These are phyloP conservation scores for Desoria tigrina DNA, from an alignment of 2,888 invertebrate species.

Conservation along the genomic window DNA sequence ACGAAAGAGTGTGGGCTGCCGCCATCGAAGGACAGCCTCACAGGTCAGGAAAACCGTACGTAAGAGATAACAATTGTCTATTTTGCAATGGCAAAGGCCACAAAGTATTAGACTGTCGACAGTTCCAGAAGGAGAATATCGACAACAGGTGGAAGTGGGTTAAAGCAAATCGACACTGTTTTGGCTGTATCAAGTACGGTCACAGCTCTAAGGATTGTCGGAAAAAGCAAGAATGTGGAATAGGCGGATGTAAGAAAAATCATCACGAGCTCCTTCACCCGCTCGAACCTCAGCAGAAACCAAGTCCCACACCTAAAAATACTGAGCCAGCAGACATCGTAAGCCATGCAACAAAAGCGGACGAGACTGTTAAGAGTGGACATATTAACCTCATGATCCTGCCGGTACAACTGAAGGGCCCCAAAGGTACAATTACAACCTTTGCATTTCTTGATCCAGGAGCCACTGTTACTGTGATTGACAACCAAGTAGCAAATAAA, in stretches of 20 bases:
- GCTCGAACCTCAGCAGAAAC: neutral
- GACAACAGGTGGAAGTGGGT: neutral
- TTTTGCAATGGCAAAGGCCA: no score
- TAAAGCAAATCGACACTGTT: neutral
- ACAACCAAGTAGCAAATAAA: slow-evolving; percentile 13
- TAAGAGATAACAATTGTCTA: no score
- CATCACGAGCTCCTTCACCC: neutral
- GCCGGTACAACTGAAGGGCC: slow-evolving; percentile 20
- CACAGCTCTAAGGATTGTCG: no score
- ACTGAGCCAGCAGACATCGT: neutral
- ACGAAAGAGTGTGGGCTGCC: no score
- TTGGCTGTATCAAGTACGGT: no score
- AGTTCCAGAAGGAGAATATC: no score
- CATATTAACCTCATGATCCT: slow-evolving; percentile 13
- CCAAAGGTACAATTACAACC: slow-evolving; percentile 5
- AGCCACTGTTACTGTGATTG: slow-evolving; percentile 19
- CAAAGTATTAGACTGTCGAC: no score
- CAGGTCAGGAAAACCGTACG: no score
- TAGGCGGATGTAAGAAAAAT: neutral
- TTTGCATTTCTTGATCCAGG: slow-evolving; percentile 28
- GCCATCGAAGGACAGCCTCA: no score
- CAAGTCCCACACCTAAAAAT: neutral
- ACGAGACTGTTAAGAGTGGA: neutral
- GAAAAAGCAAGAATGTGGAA: no score
- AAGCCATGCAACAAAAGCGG: neutral